Percentiles rank a stretch among this genome's conserved stretches.
These are phyloP conservation scores for Xiphorhynchus elegans DNA, from an alignment of 2,113 vertebrate genomes.

Conservation along the genomic window DNA sequence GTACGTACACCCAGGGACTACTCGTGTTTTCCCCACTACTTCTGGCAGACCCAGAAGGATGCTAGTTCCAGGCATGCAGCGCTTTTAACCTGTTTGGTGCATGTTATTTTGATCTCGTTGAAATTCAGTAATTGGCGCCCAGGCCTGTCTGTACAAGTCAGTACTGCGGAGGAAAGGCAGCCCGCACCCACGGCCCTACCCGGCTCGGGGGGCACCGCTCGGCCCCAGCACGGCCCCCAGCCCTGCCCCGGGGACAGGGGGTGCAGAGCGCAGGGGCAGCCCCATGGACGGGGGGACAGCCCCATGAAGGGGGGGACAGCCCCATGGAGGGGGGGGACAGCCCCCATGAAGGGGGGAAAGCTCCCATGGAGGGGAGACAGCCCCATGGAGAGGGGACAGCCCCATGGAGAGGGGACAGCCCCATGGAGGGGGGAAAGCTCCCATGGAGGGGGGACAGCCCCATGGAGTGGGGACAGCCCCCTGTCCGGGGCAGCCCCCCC, in stretches of 20 bases:
- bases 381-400: too few species aligned
- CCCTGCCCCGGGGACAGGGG: not conserved
- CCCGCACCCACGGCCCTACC: not conserved
- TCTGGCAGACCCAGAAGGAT: not conserved
- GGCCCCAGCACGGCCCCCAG: not conserved
- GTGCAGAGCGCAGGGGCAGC: not conserved
- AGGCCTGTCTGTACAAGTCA: not conserved
- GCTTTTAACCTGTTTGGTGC: not conserved
- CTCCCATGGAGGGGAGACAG: too few species aligned
- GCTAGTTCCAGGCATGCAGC: not conserved
- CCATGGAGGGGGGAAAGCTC: too few species aligned
- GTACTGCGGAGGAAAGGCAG: not conserved
- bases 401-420: too few species aligned
- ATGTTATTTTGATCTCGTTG: not conserved
- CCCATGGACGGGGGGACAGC: not conserved
- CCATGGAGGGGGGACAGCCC: too few species aligned
- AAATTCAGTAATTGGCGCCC: not conserved
- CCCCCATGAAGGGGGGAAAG: too few species aligned
- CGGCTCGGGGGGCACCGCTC: not conserved
- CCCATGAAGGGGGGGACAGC: too few species aligned
- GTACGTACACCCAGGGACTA: accelerated
- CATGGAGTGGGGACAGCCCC: not conserved
- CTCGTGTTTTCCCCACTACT: accelerated
- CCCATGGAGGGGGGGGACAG: not conserved
- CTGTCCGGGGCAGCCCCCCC: not conserved